Conservation (phyloP, 2,888 invertebrate genomes). For the Lacanobia wlatinum region DNA sequence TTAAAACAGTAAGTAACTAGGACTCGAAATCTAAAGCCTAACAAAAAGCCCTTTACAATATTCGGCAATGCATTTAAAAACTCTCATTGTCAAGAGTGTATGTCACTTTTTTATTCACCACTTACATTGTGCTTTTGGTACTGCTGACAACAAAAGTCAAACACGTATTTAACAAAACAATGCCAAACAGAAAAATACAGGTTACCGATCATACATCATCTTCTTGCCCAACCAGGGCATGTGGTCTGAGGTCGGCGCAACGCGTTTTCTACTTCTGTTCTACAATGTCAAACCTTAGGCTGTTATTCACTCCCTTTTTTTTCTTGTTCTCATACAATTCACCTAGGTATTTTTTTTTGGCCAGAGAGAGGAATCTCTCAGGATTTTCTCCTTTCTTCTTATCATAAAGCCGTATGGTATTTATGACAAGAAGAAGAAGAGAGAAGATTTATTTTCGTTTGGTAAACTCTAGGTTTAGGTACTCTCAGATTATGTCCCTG, state of each 20-base stretch:
- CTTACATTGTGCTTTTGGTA: conserved; percentile 10
- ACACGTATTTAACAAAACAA: neutral
- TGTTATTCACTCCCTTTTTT: neutral
- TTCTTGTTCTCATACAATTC: neutral
- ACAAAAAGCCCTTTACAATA: neutral
- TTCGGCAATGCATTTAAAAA: conserved; percentile 4
- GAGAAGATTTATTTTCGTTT: too few species aligned
- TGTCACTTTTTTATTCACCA: too few species aligned
- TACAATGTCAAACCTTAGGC: too few species aligned
- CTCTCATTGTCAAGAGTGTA: conserved; percentile 19
- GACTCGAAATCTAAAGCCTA: too few species aligned
- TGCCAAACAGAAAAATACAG: neutral
- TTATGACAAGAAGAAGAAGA: too few species aligned
- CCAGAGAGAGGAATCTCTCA: too few species aligned
- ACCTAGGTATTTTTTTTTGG: neutral
- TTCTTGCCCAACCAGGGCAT: neutral
- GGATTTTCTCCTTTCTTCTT: too few species aligned
- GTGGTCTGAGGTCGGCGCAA: neutral
- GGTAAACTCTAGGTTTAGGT: too few species aligned
- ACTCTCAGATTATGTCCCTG: too few species aligned
- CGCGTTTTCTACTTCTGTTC: too few species aligned
- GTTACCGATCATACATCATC: neutral
- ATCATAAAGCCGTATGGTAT: too few species aligned
- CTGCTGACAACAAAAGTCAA: conserved; percentile 6
- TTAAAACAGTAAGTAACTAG: too few species aligned